A percentile compares a stretch with the other conserved stretches of the same genome.
These are phyloP conservation scores for Drosophila monieri DNA, from an alignment of 2,888 invertebrate species.

Conservation along the genomic window DNA sequence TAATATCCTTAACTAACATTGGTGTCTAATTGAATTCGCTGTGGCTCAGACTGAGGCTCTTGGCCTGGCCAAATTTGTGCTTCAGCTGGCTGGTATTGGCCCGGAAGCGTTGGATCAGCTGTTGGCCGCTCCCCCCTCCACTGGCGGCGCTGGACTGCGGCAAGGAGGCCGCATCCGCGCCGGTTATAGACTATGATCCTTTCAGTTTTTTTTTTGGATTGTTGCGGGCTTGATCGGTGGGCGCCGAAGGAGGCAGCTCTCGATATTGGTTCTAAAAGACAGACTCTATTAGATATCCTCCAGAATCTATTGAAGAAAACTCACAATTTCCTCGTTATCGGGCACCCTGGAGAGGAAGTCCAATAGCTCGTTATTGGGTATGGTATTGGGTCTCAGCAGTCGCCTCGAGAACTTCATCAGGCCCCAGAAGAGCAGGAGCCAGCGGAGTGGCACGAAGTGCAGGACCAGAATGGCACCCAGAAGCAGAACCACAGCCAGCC, in stretches of 20 bases:
- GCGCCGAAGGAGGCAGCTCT: slow-evolving; percentile 80
- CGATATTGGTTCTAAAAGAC: slow-evolving; percentile 80
- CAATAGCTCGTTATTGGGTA: slow-evolving; percentile 98
- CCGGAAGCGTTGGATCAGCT: slow-evolving; percentile 81
- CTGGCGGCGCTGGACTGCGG: slow-evolving; percentile 58
- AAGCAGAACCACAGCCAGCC: slow-evolving; percentile 93
- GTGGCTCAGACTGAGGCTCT: slow-evolving; percentile 69
- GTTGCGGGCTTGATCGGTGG: slow-evolving; percentile 76
- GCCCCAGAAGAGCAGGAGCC: slow-evolving; percentile 96
- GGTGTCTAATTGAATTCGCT: slow-evolving; percentile 58
- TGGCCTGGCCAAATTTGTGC: slow-evolving; percentile 74
- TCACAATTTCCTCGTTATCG: slow-evolving; percentile 95
- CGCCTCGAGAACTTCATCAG: slow-evolving; percentile 97
- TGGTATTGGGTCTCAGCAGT: slow-evolving; percentile 95
- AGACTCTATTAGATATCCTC: neutral
- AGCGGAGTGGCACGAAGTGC: slow-evolving; percentile 94
- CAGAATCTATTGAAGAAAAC: neutral
- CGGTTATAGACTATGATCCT: slow-evolving; percentile 82
- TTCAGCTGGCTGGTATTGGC: slow-evolving; percentile 79
- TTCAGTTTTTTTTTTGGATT: slow-evolving; percentile 83
- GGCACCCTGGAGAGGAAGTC: slow-evolving; percentile 98
- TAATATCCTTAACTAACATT: slow-evolving; percentile 33
- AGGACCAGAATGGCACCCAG: slow-evolving; percentile 90
- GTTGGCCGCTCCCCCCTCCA: slow-evolving; percentile 57
- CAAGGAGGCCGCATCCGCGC: slow-evolving; percentile 70